These are phyloP conservation scores for Keiferia lycopersicella DNA, from an alignment of 2,888 invertebrate species.

Conservation along the genomic window DNA sequence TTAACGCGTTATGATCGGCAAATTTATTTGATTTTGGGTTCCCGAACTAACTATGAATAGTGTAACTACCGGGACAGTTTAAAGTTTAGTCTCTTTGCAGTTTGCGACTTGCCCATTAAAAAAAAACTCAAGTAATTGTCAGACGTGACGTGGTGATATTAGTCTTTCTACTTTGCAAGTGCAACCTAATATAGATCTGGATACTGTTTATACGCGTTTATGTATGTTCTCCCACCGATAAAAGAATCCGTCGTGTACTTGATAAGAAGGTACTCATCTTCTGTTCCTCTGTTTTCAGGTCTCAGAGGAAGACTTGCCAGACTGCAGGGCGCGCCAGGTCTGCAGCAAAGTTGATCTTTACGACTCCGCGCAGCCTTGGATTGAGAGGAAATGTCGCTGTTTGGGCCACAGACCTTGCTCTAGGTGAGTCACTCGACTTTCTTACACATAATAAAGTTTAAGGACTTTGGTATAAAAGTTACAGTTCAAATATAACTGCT, in stretches of 20 bases:
- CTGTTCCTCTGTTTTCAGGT: conserved; percentile 78
- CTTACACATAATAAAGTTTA: not conserved
- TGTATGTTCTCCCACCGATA: too few species aligned
- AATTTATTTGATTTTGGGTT: too few species aligned
- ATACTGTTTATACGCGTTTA: too few species aligned
- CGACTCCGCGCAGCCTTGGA: conserved; percentile 88
- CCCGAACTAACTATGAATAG: too few species aligned
- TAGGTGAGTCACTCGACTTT: conserved; percentile 66
- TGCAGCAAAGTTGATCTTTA: conserved; percentile 95
- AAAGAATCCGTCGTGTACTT: not conserved
- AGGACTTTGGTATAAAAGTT: not conserved
- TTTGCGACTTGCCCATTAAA: too few species aligned
- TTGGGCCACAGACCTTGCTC: conserved; percentile 85
- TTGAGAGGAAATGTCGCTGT: conserved; percentile 93
- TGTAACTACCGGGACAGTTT: too few species aligned
- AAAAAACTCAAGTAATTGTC: too few species aligned
- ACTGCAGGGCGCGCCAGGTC: conserved; percentile 88
- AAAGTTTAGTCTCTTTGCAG: not conserved
- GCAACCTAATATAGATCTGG: too few species aligned
- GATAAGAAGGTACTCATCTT: not conserved
- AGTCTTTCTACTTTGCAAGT: too few species aligned
- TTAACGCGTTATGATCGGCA: too few species aligned
- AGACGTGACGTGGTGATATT: too few species aligned
- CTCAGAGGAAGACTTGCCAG: conserved; percentile 89
- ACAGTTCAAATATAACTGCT: too few species aligned